These are phyloP conservation scores for Drosophila mauritiana DNA, from an alignment of 1,140 invertebrate species.

Conservation along the genomic window DNA sequence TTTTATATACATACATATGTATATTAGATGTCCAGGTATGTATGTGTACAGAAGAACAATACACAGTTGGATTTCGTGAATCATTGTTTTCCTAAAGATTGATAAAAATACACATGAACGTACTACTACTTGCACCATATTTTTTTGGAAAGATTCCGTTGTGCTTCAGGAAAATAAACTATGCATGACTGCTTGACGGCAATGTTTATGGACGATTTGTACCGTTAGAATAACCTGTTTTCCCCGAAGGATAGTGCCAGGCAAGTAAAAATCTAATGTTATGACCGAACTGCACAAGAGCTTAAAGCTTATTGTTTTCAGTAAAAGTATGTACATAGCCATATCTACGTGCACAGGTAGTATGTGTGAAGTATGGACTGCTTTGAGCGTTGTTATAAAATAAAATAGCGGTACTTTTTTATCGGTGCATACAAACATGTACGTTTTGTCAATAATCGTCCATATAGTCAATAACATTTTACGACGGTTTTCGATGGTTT, in stretches of 20 bases:
- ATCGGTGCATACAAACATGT: too few relatives aligned
- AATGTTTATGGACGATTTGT: background rate
- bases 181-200: background rate
- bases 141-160: background rate
- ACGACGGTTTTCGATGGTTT: too few relatives aligned
- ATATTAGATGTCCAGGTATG: background rate
- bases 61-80: background rate
- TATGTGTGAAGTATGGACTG: background rate
- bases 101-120: background rate
- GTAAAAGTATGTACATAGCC: background rate
- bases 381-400: too few relatives aligned
- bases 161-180: background rate
- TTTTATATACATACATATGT: background rate
- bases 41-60: background rate
- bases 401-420: too few relatives aligned
- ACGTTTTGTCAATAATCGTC: too few relatives aligned
- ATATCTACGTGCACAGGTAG: background rate
- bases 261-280: background rate
- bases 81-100: background rate
- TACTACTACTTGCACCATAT: background rate
- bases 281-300: constrained; percentile 1
- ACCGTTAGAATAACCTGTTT: background rate
- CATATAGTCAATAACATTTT: too few relatives aligned
- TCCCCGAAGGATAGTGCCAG: background rate
- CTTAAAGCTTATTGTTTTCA: background rate